Evolutionary conservation across 2,888 invertebrate genomes (phyloP).

Genomic region (Cosmia pyralina): DNA sequence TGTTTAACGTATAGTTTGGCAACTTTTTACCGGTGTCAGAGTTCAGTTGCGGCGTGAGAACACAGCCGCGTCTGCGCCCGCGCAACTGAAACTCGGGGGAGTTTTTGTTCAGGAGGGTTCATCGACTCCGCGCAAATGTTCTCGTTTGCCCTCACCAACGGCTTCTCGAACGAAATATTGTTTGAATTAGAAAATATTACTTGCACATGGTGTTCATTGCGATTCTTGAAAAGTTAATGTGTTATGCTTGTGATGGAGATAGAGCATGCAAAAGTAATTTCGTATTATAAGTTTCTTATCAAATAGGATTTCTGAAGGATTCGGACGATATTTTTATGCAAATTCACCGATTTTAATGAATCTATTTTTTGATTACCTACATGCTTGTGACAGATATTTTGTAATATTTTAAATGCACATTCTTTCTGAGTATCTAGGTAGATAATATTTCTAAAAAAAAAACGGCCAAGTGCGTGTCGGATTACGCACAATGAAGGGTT

Average conservation of each 20-base stretch:
- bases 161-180: constrained; percentile 49
- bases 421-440: no score
- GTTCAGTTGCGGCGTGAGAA: constrained; percentile 86
- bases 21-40: constrained; percentile 85
- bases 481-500: no score
- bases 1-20: constrained; percentile 68
- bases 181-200: constrained; percentile 59
- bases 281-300: no score
- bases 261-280: not conserved
- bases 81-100: constrained; percentile 85
- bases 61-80: constrained; percentile 68
- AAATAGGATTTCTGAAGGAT: no score
- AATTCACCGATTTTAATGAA: no score
- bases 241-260: not conserved
- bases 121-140: constrained; percentile 82
- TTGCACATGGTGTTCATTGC: constrained; percentile 57
- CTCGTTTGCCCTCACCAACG: constrained; percentile 61
- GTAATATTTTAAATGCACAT: no score
- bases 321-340: no score
- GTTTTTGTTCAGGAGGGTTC: constrained; percentile 87
- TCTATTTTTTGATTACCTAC: no score
- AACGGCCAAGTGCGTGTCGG: no score
- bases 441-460: no score
- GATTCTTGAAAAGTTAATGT: constrained; percentile 43
- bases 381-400: no score